phyloP scores from a whole-genome alignment of 2,113 vertebrate genomes.

The Pseudorectes ferrugineus region DNA sequence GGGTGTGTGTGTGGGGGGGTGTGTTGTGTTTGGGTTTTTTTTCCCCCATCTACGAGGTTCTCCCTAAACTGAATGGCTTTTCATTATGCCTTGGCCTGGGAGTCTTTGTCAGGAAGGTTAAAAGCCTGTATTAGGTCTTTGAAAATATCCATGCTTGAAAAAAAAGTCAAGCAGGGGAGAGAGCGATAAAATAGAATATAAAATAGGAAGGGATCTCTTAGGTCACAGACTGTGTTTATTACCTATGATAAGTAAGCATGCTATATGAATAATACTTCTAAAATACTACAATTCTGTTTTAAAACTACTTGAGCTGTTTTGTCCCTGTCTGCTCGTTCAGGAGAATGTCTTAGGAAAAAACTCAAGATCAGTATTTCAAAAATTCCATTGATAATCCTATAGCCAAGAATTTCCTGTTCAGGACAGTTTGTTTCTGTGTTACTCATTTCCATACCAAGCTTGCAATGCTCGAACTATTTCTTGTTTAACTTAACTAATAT shows the following conservation, averaged over 20 bases:
- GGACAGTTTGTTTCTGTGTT: neutral
- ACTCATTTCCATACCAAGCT: neutral
- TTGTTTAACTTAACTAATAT: neutral
- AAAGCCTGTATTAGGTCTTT: neutral
- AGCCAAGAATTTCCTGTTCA: neutral
- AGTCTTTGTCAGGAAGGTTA: neutral
- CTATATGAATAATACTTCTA: neutral
- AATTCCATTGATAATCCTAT: neutral
- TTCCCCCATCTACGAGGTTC: accelerated
- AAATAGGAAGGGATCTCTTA: neutral
- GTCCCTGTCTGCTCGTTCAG: accelerated
- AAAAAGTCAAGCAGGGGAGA: neutral
- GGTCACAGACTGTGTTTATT: neutral
- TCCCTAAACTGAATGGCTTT: neutral
- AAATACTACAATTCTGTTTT: neutral
- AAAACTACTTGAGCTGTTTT: neutral
- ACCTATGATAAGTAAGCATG: accelerated
- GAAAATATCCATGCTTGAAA: neutral
- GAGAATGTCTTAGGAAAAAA: neutral
- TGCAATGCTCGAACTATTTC: neutral
- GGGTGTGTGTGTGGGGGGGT: too few species aligned
- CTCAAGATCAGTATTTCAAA: neutral
- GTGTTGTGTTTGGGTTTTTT: neutral
- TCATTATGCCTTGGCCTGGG: neutral
- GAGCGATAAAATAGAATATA: neutral